These are phyloP conservation scores for Atta texana DNA, from an alignment of 1,140 invertebrate genomes.

Conservation along the genomic window DNA sequence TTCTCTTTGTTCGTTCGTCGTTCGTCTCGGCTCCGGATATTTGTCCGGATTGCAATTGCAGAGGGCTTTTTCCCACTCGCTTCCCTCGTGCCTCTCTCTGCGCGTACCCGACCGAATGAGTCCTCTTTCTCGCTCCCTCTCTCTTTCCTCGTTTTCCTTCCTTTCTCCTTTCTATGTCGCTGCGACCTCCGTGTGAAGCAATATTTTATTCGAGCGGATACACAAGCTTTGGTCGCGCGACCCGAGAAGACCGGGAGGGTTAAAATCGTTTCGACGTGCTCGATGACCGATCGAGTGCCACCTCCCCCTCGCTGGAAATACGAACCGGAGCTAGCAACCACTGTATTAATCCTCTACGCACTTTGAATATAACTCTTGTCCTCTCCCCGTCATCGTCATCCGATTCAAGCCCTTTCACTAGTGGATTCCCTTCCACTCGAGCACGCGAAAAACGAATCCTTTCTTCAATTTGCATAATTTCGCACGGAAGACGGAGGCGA, in stretches of 20 bases:
- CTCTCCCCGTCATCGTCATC: conserved; percentile 9
- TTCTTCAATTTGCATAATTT: conserved; percentile 70
- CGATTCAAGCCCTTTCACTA: not conserved
- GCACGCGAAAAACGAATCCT: conserved; percentile 34
- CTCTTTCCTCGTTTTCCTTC: conserved; percentile 18
- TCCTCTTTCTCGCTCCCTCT: conserved; percentile 56
- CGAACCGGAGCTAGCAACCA: conserved; percentile 59
- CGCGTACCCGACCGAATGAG: conserved; percentile 40
- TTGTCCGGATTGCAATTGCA: conserved; percentile 78
- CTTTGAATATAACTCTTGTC: conserved; percentile 12
- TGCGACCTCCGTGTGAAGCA: conserved; percentile 59
- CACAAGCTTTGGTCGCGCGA: conserved; percentile 32
- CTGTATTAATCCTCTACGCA: conserved; percentile 29
- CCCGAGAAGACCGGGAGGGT: conserved; percentile 42
- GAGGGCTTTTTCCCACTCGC: conserved; percentile 75
- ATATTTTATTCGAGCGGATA: conserved; percentile 72
- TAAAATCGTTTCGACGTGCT: conserved; percentile 70
- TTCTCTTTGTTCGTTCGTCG: conserved; percentile 70
- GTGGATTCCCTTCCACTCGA: not conserved
- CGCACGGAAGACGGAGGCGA: not conserved
- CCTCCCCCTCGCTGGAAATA: conserved; percentile 54
- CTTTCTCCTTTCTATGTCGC: conserved; percentile 28
- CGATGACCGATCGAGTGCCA: conserved; percentile 72
- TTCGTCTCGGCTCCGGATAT: conserved; percentile 76
- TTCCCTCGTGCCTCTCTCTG: conserved; percentile 41